Conservation (phyloP, 2,113 vertebrate genomes). For the Grammomys dolichurus region DNA sequence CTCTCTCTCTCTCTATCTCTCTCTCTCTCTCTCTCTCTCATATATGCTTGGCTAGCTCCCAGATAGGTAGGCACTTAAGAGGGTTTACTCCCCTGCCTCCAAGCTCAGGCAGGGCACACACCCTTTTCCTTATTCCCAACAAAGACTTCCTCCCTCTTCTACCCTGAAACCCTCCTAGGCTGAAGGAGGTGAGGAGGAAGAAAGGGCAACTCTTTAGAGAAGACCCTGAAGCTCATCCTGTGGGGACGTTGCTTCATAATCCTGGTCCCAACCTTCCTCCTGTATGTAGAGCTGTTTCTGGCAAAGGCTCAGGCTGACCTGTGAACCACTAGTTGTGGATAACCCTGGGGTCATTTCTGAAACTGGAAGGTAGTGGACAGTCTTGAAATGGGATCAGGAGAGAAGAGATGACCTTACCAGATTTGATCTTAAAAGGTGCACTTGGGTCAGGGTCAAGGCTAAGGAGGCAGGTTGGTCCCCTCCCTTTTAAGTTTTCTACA, state of each 20-base stretch:
- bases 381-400: background rate
- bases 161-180: constrained; percentile 38
- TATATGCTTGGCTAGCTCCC: constrained; percentile 33
- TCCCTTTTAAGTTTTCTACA: constrained; percentile 19
- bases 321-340: background rate
- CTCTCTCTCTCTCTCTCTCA: background rate
- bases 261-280: background rate
- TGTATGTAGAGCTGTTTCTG: background rate
- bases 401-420: constrained; percentile 9
- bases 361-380: background rate
- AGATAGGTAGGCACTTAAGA: constrained; percentile 55
- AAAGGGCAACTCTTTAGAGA: constrained; percentile 8
- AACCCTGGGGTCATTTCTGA: constrained; percentile 10
- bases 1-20: too few relatives aligned
- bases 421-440: constrained; percentile 42
- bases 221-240: background rate
- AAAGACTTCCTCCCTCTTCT: constrained; percentile 66
- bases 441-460: background rate
- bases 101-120: constrained; percentile 40
- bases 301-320: background rate
- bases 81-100: constrained; percentile 49
- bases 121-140: constrained; percentile 54
- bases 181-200: constrained; percentile 31
- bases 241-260: background rate
- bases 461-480: background rate